These are phyloP conservation scores for Elephantulus edwardii DNA, from an alignment of 2,113 vertebrate genomes.

Conservation along the genomic window DNA sequence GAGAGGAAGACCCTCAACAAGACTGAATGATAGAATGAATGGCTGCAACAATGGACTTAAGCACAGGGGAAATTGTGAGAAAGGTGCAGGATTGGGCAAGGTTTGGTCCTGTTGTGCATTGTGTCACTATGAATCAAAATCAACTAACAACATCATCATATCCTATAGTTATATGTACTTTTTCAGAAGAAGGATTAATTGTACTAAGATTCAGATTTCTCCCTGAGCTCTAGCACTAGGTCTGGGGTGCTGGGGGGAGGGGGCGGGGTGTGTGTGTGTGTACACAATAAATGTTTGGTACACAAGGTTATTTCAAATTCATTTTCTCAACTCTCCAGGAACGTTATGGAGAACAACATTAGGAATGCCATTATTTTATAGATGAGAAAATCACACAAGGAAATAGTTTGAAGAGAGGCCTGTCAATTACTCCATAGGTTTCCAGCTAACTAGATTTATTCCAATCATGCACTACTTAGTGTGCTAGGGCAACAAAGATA, in stretches of 20 bases:
- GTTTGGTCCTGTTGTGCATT: no score
- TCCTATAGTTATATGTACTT: not conserved
- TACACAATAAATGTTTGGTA: not conserved
- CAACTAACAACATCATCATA: no score
- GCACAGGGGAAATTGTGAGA: no score
- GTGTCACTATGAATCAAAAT: no score
- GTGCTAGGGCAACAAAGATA: not conserved
- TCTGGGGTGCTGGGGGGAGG: no score
- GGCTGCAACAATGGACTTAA: no score
- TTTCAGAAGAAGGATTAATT: not conserved
- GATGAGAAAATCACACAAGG: not conserved
- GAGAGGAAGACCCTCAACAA: no score
- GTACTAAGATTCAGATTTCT: not conserved
- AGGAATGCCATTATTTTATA: not conserved
- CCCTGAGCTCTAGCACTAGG: not conserved
- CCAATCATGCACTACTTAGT: not conserved
- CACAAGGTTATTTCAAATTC: not conserved
- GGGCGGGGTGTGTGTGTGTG: no score
- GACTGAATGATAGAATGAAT: no score
- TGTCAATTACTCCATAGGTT: not conserved
- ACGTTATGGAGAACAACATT: not conserved
- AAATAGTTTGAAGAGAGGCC: not conserved
- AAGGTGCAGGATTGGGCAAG: no score
- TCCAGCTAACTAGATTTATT: not conserved
- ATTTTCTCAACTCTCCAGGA: not conserved